These are phyloP conservation scores for Tricholaema leucomelas DNA, from an alignment of 2,113 vertebrate species.

Conservation along the genomic window DNA sequence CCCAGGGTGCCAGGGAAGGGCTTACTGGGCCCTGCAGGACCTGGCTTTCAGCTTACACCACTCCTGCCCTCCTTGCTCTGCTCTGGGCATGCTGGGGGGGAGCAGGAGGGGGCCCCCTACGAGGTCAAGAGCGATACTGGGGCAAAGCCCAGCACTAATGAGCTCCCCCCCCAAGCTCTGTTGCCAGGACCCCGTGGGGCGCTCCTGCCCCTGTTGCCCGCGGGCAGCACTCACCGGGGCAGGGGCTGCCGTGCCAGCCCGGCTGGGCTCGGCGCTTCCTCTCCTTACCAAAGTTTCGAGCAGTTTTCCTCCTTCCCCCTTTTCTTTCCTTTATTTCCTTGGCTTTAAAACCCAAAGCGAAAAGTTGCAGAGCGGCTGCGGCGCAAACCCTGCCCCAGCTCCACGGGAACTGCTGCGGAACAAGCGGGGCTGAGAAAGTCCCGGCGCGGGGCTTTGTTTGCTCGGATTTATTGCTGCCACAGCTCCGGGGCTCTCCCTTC, in stretches of 20 bases:
- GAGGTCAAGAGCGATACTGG: background rate
- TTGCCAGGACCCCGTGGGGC: background rate
- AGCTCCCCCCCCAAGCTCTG: fast-evolving
- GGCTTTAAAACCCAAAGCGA: background rate
- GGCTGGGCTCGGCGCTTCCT: fast-evolving
- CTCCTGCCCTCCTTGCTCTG: fast-evolving
- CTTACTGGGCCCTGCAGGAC: background rate
- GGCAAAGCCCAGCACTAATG: background rate
- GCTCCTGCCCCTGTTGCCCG: background rate
- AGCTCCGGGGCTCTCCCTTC: slow-evolving; percentile 12
- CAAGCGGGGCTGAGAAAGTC: slow-evolving; percentile 25
- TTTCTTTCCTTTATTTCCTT: background rate
- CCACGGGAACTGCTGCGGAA: slow-evolving; percentile 20
- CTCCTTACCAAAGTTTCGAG: background rate
- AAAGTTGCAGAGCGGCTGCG: fast-evolving
- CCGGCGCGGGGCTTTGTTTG: background rate
- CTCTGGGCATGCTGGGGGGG: background rate
- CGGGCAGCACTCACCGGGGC: background rate
- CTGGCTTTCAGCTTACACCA: background rate
- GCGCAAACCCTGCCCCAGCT: background rate
- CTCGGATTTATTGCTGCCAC: slow-evolving; percentile 4
- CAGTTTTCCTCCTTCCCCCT: background rate
- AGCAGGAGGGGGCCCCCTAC: background rate
- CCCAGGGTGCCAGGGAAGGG: background rate
- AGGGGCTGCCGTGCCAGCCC: background rate